phyloP scores from a whole-genome alignment of 1,140 invertebrate species.

The Hycleus cichorii region DNA sequence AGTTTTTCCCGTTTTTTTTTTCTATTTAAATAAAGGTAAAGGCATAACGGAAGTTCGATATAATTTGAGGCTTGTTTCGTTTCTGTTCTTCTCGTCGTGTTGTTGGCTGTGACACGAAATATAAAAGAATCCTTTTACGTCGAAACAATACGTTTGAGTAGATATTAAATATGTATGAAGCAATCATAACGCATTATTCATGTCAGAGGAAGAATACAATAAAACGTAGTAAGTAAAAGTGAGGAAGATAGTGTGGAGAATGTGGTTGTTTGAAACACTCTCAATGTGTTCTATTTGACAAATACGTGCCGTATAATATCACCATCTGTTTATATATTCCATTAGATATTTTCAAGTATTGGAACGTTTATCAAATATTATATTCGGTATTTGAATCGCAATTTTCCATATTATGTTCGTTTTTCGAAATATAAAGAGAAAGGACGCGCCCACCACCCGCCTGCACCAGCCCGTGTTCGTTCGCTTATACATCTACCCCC shows the following conservation, averaged over 20 bases:
- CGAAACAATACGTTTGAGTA: slow-evolving; percentile 23
- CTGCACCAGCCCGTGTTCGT: too few species aligned
- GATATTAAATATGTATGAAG: slow-evolving; percentile 27
- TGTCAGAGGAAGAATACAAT: slow-evolving; percentile 7
- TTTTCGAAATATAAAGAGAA: too few species aligned
- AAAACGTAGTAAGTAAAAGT: background rate
- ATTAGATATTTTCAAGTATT: slow-evolving; percentile 19
- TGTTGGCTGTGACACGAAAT: slow-evolving; percentile 13
- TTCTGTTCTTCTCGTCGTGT: too few species aligned
- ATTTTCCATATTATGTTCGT: slow-evolving; percentile 6
- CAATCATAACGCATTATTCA: slow-evolving; percentile 27
- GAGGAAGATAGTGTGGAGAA: background rate
- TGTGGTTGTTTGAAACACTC: slow-evolving; percentile 16
- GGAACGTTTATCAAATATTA: slow-evolving; percentile 18
- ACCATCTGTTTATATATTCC: slow-evolving; percentile 25
- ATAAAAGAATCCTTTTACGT: slow-evolving; percentile 17
- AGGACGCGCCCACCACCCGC: too few species aligned
- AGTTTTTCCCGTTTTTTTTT: too few species aligned
- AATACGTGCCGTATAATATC: slow-evolving; percentile 24
- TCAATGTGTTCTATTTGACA: slow-evolving; percentile 13
- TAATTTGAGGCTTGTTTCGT: too few species aligned
- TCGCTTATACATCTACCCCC: background rate
- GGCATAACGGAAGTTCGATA: too few species aligned
- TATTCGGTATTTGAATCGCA: slow-evolving; percentile 8
- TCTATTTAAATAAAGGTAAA: too few species aligned